These are phyloP conservation scores for Gymnoscelis rufifasciata DNA, from an alignment of 2,888 invertebrate species.

Conservation along the genomic window DNA sequence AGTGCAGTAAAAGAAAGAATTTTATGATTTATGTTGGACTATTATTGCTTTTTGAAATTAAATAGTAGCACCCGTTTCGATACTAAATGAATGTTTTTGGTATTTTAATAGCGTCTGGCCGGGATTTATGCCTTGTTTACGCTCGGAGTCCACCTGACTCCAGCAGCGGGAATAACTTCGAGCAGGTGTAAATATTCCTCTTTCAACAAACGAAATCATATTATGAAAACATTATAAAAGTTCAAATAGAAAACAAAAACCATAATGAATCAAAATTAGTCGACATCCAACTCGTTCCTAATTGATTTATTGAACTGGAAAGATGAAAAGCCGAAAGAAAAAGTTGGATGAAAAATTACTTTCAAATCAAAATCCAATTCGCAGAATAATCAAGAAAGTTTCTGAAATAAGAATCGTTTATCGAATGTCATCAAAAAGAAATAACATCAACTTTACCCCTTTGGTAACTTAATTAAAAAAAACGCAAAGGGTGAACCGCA, in stretches of 20 bases:
- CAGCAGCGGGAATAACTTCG: constrained; percentile 15
- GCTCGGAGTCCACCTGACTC: constrained; percentile 27
- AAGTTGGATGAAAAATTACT: constrained; percentile 39
- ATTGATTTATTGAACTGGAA: constrained; percentile 29
- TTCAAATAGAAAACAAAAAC: constrained; percentile 16
- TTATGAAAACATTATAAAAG: constrained; percentile 8
- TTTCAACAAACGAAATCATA: constrained; percentile 18
- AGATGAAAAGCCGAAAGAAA: constrained; percentile 30
- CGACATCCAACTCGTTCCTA: constrained; percentile 12
- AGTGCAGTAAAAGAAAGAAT: constrained; percentile 58
- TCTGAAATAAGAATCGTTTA: constrained; percentile 58
- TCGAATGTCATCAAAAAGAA: constrained; percentile 74
- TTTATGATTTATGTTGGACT: constrained; percentile 61
- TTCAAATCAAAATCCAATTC: constrained; percentile 53
- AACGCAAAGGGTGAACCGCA: constrained; percentile 25
- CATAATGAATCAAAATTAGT: constrained; percentile 6
- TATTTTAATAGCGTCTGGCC: constrained; percentile 32
- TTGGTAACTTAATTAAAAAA: constrained; percentile 66
- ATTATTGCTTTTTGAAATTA: constrained; percentile 58
- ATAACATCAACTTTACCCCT: constrained; percentile 63
- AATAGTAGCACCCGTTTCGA: constrained; percentile 48
- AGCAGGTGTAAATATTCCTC: constrained; percentile 24
- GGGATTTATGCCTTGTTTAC: constrained; percentile 30
- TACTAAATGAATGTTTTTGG: constrained; percentile 39
- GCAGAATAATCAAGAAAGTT: constrained; percentile 35